Conservation (phyloP, 2,888 invertebrate genomes). For the Drosophila histrio region DNA sequence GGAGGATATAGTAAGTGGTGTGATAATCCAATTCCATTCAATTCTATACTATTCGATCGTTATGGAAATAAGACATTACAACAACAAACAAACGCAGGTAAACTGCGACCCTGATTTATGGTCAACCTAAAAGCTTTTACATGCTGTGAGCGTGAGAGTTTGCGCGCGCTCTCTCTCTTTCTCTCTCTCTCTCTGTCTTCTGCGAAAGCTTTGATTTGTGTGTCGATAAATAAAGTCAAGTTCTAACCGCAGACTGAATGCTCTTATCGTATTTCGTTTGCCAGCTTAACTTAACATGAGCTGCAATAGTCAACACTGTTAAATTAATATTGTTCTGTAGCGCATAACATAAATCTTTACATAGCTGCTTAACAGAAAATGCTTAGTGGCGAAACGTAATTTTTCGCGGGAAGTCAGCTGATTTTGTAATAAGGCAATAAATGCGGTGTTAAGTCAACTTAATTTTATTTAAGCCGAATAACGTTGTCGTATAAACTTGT, state of each 20-base stretch:
- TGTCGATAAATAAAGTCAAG: background rate
- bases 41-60: background rate
- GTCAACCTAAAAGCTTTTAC: conserved; percentile 46
- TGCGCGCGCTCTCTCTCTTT: background rate
- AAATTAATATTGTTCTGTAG: too few relatives aligned
- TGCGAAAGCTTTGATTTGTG: conserved; percentile 41
- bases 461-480: too few relatives aligned
- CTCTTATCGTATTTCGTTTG: background rate
- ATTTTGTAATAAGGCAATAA: too few relatives aligned
- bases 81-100: conserved; percentile 1
- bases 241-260: background rate
- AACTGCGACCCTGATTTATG: conserved; percentile 21
- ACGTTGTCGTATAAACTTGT: too few relatives aligned
- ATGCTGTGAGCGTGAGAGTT: background rate
- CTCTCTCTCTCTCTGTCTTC: background rate
- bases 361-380: too few relatives aligned
- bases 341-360: too few relatives aligned
- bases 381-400: too few relatives aligned
- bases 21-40: background rate
- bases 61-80: background rate
- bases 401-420: too few relatives aligned
- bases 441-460: too few relatives aligned
- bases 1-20: conserved; percentile 79
- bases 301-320: too few relatives aligned
- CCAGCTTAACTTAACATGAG: background rate